Conservation (phyloP, 2,888 invertebrate genomes). For the Formica aserva region DNA sequence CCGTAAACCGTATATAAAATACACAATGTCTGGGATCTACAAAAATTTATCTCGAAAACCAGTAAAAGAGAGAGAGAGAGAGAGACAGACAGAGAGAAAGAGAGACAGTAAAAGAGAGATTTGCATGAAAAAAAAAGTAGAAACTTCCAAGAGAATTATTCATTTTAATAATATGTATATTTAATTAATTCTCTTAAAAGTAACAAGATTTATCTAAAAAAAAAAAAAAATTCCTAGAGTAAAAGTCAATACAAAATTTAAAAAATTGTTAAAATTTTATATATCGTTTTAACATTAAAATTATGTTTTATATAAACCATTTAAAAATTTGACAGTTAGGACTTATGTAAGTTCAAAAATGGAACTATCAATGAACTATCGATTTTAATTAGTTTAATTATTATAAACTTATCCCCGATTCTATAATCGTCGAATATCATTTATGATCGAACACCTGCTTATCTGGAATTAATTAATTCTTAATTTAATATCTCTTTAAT, state of each 20-base stretch:
- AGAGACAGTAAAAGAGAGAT: not conserved
- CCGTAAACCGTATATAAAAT: not conserved
- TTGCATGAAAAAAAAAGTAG: not conserved
- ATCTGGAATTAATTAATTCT: not conserved
- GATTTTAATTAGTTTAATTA: conserved; percentile 1
- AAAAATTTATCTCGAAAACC: not conserved
- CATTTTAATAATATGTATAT: not conserved
- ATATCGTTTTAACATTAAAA: not conserved
- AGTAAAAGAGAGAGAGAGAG: too few species aligned
- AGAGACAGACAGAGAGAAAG: too few species aligned
- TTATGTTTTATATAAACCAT: not conserved
- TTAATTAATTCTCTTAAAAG: not conserved
- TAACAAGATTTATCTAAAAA: not conserved
- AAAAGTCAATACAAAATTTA: not conserved
- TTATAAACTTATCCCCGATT: not conserved
- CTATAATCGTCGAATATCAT: not conserved
- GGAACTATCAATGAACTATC: not conserved
- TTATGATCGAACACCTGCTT: not conserved
- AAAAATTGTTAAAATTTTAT: not conserved
- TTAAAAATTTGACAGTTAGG: not conserved
- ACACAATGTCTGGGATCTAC: not conserved
- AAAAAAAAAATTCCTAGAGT: not conserved
- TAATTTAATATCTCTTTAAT: not conserved
- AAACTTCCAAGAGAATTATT: not conserved
- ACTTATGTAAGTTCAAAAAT: not conserved